Evolutionary conservation across 2,113 vertebrate genomes (phyloP).

Genomic region (Prunella himalayana): DNA sequence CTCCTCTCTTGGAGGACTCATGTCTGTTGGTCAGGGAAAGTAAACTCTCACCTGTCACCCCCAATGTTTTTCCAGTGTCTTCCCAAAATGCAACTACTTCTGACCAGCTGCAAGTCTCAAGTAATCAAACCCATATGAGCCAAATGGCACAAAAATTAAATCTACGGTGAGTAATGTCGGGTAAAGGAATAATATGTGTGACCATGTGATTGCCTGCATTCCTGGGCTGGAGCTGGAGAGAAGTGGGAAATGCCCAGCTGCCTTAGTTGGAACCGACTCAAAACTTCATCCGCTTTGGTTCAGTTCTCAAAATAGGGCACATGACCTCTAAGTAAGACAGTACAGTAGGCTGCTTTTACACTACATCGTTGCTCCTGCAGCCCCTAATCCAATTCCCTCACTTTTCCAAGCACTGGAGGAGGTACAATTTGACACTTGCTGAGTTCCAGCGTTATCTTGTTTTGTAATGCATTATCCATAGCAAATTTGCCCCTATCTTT

Average conservation of each 20-base stretch:
- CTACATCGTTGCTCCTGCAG: neutral
- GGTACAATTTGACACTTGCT: neutral
- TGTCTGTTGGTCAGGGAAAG: neutral
- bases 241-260: conserved; percentile 73
- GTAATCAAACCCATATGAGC: neutral
- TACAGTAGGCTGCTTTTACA: conserved; percentile 54
- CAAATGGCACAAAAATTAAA: neutral
- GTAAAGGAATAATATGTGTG: conserved; percentile 33
- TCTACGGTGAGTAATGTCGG: neutral
- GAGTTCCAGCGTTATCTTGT: conserved; percentile 15
- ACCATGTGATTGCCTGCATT: conserved; percentile 25
- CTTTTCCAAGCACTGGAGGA: neutral
- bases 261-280: conserved; percentile 66
- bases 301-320: conserved; percentile 64
- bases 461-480: conserved; percentile 41
- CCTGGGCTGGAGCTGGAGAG: conserved; percentile 20
- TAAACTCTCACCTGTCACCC: neutral
- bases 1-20: neutral
- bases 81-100: neutral
- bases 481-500: conserved; percentile 66
- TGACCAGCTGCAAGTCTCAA: neutral
- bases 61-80: neutral
- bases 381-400: neutral
- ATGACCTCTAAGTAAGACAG: conserved; percentile 58
- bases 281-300: conserved; percentile 70